A percentile compares a stretch with the other conserved stretches of the same genome.
These are phyloP conservation scores for Colletes collaris DNA, from an alignment of 2,888 invertebrate genomes.

Conservation along the genomic window DNA sequence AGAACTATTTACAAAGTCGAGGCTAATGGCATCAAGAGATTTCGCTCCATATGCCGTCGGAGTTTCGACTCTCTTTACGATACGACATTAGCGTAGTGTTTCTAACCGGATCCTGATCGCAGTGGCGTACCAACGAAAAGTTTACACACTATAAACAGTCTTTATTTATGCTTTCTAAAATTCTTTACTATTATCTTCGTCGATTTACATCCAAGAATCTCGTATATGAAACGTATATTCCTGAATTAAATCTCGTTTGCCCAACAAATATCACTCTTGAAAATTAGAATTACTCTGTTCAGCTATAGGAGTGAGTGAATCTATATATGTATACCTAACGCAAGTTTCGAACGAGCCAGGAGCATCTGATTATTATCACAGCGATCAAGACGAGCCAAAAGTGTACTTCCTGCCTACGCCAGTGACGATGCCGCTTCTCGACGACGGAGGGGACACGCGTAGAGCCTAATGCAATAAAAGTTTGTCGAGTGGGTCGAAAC, in stretches of 20 bases:
- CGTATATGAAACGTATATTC: too few relatives aligned
- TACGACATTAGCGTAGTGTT: slow-evolving; percentile 68
- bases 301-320: too few relatives aligned
- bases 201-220: too few relatives aligned
- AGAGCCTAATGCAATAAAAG: slow-evolving; percentile 80
- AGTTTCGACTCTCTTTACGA: slow-evolving; percentile 39
- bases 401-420: slow-evolving; percentile 72
- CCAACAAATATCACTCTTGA: too few relatives aligned
- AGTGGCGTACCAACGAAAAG: slow-evolving; percentile 39
- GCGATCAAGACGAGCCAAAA: too few relatives aligned
- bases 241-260: too few relatives aligned
- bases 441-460: slow-evolving; percentile 70
- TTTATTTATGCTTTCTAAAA: too few relatives aligned
- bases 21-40: slow-evolving; percentile 82
- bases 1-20: slow-evolving; percentile 83
- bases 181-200: too few relatives aligned
- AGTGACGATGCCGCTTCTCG: slow-evolving; percentile 68
- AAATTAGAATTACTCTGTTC: too few relatives aligned
- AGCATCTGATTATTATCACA: too few relatives aligned
- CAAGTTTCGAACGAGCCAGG: too few relatives aligned
- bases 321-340: background rate
- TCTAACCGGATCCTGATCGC: slow-evolving; percentile 64
- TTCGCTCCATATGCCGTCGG: slow-evolving; percentile 74
- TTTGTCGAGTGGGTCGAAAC: slow-evolving; percentile 79
- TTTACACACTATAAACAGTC: too few relatives aligned